Evolutionary conservation across 2,888 invertebrate species (phyloP), one percentile per base, ranked within the genome.

Genomic region (Melanotus villosus): DNA sequence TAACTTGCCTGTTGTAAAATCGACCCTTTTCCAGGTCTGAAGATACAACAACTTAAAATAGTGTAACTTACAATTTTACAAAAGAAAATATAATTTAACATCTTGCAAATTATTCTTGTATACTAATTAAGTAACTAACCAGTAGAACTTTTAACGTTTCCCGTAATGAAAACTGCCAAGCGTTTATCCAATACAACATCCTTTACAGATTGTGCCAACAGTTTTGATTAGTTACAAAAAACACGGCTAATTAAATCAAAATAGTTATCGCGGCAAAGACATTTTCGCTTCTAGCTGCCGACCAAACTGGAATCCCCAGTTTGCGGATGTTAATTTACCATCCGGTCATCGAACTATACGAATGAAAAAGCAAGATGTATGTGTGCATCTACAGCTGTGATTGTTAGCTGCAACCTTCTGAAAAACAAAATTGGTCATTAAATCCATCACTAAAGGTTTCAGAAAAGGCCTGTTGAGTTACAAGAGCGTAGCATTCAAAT

Each of bases 261-360:
- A 57, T 70, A 59, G 41, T 66, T 65, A 71, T 66, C 68, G 68
- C 65, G 59, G 71, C 68, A 66, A 54, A 56, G 67, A 64, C 57
- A 56, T 47, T 56, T 34, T 45, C 26, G 32, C 19, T 50, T 54
- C 59, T 70, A 59, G 65, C 64, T 56, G 62, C 67, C 68, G 63
- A 64, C 68, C 59, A 73, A 73, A 74, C 75, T 74, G 74, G 75
- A 74, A 73, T 73, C 72, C 69, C 74, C 36, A 73, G 74, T 70
- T 70, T 70, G 63, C 64, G 68, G 71, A 70, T 70, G 59, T 70
- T 72, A 73, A 70, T 70, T 67, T 68, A 66, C 70, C 60, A 67
- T 62, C 54, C 73, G 75, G 75, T 75, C 75, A 74, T 73, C 71
- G 75, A 73, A 75, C 75, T 56, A 65, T 63, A 45, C 38, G n/a